Evolutionary conservation across 2,113 vertebrate species (phyloP), one percentile per base, ranked within the genome.

Genomic region (Prolemur simus): DNA sequence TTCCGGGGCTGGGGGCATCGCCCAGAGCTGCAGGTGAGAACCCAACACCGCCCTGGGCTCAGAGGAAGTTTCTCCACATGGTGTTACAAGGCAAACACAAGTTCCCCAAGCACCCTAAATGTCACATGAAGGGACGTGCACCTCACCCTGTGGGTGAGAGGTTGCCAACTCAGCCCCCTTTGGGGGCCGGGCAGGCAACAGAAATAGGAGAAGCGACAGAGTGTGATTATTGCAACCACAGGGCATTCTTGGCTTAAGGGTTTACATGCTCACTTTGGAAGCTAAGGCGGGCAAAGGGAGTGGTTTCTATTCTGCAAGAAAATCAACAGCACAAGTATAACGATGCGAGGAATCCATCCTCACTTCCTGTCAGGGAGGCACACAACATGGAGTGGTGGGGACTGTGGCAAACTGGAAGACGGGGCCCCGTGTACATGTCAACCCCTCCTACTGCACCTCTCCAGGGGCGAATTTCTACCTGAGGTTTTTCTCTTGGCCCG

Each of bases 1-100:
- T 82, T 39, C 15, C 0, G 13, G 56, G 29, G 14, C 8, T 18
- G 2, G 29, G 45, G 4, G 74, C 1, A 1, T 21, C 9, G 2
- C 34, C 1, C 17, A 18, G 47, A 6, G 20, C 15, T 47, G 66
- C 2, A 27, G 34, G 34, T 54, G 34, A 27, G 68, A 42, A 69
- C 8, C 2, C 0, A 32, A 11, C 49, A n/a, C n/a, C 34, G 37
- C 14, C 0, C 49, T 86, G 87, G 81, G 71, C 49, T 69, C 80
- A 73, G 29, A 80, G 76, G 37, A 82, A 56, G 9, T 6, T 34
- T 6, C 34, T 54, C 80, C 73, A 10, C 6, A 14, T 21, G 37
- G 32, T 20, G 27, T 20, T 14, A 27, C 10, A 13, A 74, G 29
- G 23, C 42, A 14, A 45, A 83, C 58, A 17, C 42, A 71, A n/a